These are phyloP conservation scores for Trichomycterus rosablanca DNA, from an alignment of 2,113 vertebrate genomes.

Conservation along the genomic window DNA sequence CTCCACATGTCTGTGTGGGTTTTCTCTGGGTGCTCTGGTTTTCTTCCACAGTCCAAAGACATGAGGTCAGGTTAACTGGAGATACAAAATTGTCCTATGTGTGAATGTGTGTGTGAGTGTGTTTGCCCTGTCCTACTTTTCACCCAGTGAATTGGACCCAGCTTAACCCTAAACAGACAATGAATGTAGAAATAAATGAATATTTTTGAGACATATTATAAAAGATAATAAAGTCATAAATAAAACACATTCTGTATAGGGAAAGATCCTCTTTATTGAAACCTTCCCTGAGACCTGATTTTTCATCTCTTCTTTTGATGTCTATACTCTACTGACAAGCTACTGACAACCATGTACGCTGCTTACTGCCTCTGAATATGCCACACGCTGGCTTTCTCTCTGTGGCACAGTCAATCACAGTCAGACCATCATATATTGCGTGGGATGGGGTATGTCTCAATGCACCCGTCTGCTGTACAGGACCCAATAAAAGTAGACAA, in stretches of 20 bases:
- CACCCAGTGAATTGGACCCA: too few relatives aligned
- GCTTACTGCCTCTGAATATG: conserved; percentile 7
- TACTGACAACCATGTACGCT: conserved; percentile 15
- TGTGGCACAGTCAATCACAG: conserved; percentile 15
- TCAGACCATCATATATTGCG: not conserved
- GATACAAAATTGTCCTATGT: too few relatives aligned
- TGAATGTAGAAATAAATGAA: not conserved
- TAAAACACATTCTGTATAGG: not conserved
- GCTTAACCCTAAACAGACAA: not conserved
- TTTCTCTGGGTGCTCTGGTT: too few relatives aligned
- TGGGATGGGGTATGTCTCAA: conserved; percentile 3
- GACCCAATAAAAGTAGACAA: not conserved
- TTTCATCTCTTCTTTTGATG: conserved; percentile 1
- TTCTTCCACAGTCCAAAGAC: too few relatives aligned
- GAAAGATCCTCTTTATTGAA: not conserved
- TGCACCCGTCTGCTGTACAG: not conserved
- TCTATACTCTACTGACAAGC: conserved; percentile 15
- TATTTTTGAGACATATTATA: not conserved
- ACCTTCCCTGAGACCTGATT: conserved; percentile 11
- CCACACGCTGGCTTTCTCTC: conserved; percentile 10
- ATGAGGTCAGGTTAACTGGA: too few relatives aligned
- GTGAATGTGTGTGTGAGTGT: too few relatives aligned
- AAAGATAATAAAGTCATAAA: not conserved
- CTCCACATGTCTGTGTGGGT: too few relatives aligned
- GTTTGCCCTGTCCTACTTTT: too few relatives aligned